These are phyloP conservation scores for Poecile montanus DNA, from an alignment of 2,797 vertebrate species.

Conservation along the genomic window DNA sequence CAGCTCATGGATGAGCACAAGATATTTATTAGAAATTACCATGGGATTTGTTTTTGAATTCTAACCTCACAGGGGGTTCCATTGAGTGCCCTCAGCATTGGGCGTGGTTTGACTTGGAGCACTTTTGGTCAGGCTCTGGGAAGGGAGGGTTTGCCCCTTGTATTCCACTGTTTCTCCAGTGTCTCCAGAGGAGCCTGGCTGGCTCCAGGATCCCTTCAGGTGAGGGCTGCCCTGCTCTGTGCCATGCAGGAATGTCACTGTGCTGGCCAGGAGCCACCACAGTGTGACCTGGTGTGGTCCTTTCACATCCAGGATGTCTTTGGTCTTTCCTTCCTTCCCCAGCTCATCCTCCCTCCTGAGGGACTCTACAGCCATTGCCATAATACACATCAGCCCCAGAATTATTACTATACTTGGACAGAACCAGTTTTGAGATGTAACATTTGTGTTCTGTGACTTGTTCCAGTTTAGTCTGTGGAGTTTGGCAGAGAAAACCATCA, in stretches of 20 bases:
- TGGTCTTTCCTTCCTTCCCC: neutral
- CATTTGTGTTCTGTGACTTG: neutral
- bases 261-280: neutral
- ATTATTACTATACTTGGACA: neutral
- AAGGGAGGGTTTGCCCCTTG: neutral
- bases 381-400: neutral
- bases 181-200: neutral
- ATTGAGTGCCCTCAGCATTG: neutral
- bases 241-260: neutral
- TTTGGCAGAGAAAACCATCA: neutral
- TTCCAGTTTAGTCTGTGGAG: neutral
- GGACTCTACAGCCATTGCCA: neutral
- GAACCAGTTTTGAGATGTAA: neutral
- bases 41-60: neutral
- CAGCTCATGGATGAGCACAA: neutral
- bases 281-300: no score
- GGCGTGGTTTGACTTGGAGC: accelerated
- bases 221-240: neutral
- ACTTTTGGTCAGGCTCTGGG: neutral
- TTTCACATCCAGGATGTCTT: neutral
- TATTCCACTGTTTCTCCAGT: neutral
- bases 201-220: neutral
- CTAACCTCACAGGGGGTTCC: neutral
- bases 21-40: neutral
- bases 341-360: neutral